Evolutionary conservation across 1,140 invertebrate genomes (phyloP), one percentile per base, ranked within the genome.

Genomic region (Archegozetes longisetosus): DNA sequence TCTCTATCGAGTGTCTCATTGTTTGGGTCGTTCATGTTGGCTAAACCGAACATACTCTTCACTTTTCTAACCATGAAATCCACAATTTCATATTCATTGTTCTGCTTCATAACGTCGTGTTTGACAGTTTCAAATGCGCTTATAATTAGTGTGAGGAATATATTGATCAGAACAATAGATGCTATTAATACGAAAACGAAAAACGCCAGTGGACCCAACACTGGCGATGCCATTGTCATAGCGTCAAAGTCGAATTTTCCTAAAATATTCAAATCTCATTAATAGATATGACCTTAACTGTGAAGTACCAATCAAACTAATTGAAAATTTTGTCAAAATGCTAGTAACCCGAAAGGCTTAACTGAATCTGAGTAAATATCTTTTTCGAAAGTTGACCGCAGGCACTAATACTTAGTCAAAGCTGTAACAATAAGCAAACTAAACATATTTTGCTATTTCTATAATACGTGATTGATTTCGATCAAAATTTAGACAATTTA

Each of bases 111-210:
- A 20, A 71, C 63, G 48, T 71, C 68, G 20, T 64, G 64, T 65
- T 71, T 71, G 12, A 70, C 69, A 14, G 66, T 62, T 61, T 72
- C 66, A 67, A 79, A 79, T 0, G 75, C 71, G 50, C 75, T 73
- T 29, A 78, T 76, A 28, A 80, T 73, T 60, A 80, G 77, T 0
- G 77, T 77, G 17, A 80, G 67, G 66, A 79, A 76, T 66, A 79
- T 76, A 66, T 79, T 80, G 58, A 80, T 69, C 22, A 79, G 68
- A 50, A 80, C 71, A 59, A 78, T 77, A 13, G 71, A 75, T 51
- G 75, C 72, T 3, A 73, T 67, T 0, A 80, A 63, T 40, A 77
- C 72, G 64, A 76, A 80, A 23, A 74, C 56, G 65, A 79, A 76
- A 62, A 79, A 75, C 20, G 76, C 70, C 3, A 78, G 29, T 46